Evolutionary conservation across 1,140 invertebrate genomes (phyloP).

Genomic region (Parasteatoda tepidariorum): DNA sequence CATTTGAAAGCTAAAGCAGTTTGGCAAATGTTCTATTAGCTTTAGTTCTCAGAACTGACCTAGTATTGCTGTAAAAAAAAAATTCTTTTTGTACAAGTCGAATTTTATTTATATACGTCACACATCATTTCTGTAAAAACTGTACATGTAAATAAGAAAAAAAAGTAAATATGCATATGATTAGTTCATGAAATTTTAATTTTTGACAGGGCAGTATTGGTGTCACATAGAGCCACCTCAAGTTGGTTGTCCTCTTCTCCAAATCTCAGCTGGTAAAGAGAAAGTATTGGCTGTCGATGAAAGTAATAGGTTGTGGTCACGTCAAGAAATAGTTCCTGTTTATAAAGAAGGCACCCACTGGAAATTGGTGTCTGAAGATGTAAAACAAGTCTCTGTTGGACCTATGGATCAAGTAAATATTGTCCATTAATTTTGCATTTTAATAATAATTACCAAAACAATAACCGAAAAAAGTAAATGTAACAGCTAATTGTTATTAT

Average conservation of each 20-base stretch:
- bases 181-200: too few relatives aligned
- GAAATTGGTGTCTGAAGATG: slow-evolving; percentile 65
- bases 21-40: too few relatives aligned
- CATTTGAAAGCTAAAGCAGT: too few relatives aligned
- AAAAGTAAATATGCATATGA: too few relatives aligned
- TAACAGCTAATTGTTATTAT: neutral
- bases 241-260: slow-evolving; percentile 77
- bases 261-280: slow-evolving; percentile 78
- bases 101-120: too few relatives aligned
- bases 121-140: too few relatives aligned
- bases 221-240: slow-evolving; percentile 75
- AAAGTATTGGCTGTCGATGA: slow-evolving; percentile 78
- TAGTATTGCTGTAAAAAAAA: too few relatives aligned
- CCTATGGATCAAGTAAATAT: slow-evolving; percentile 69
- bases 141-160: too few relatives aligned
- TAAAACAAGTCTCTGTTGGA: slow-evolving; percentile 74
- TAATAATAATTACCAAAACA: neutral
- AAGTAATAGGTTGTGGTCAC: slow-evolving; percentile 69
- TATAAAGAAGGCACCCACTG: slow-evolving; percentile 69
- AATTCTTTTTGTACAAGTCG: too few relatives aligned
- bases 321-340: slow-evolving; percentile 73
- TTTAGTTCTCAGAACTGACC: too few relatives aligned
- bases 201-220: slow-evolving; percentile 73
- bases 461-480: neutral
- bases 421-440: neutral